Evolutionary conservation across 2,113 vertebrate genomes (phyloP), one percentile per base, ranked within the genome.

Genomic region (Morphnarchus princeps): DNA sequence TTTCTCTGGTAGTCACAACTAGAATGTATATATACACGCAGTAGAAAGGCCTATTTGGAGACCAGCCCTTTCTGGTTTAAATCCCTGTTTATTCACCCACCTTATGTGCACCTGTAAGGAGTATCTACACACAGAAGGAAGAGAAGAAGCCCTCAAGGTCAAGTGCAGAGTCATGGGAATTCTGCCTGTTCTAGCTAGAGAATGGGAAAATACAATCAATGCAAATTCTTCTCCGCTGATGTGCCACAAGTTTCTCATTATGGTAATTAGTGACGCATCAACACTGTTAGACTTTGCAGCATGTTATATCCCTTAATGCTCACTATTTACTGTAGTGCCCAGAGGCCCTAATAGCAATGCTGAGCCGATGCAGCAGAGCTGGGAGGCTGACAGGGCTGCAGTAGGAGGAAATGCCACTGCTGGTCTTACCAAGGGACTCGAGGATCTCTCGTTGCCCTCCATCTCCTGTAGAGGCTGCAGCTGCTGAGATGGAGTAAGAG

Each of bases 251-350:
- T 90, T 95, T 95, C 94, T 95, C 80, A 81, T 96, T 97, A 96
- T 91, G 92, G 79, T 87, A 93, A 97, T 93, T 90, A 96, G 94
- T 94, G 90, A 94, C 20, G 52, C 89, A 92, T 91, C 69, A 94
- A 89, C 72, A 87, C 86, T 74, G 74, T 78, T 93, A 89, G 86
- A 67, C 72, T 94, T 90, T 94, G 65, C 89, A 92, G 92, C 55
- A 18, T 47, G 86, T 86, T 92, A 38, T 94, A 79, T 81, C 63
- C 59, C 67, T 96, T 93, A 93, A 95, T 92, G 72, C 83, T 97
- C 29, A 55, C 59, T 93, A 74, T 90, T 94, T 84, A 63, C 69
- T 55, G 38, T 77, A 70, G 67, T 65, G 57, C 79, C 80, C 61
- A 82, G 80, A 63, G 88, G 72, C 76, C 50, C 24, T 84, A 42